A percentile compares a stretch with the other conserved stretches of the same genome.
Evolutionary conservation across 2,888 invertebrate genomes (phyloP).

Genomic region (Sphaerophoria rueppellii): DNA sequence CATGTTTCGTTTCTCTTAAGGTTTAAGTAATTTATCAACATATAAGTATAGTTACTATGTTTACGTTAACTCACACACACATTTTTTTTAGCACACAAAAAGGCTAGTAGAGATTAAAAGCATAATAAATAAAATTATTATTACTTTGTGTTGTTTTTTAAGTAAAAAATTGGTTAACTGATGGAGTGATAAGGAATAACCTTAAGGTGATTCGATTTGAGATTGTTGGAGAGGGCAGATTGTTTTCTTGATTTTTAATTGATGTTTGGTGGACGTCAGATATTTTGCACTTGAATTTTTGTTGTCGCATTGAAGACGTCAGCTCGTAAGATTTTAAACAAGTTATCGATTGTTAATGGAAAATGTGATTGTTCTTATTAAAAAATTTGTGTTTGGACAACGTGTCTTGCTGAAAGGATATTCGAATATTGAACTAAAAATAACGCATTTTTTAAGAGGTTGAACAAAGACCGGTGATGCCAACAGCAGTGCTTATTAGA

Average conservation of each 20-base stretch:
- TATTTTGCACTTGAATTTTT: not conserved
- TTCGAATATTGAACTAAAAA: too few species aligned
- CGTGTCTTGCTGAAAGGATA: too few species aligned
- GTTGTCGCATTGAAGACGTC: not conserved
- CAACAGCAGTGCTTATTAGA: too few species aligned
- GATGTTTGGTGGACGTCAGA: not conserved
- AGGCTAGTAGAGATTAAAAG: conserved; percentile 22
- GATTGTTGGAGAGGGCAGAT: not conserved
- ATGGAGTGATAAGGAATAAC: conserved; percentile 13
- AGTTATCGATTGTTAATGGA: too few species aligned
- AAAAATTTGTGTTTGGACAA: too few species aligned
- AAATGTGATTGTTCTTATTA: too few species aligned
- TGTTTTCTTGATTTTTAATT: not conserved
- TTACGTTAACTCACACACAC: conserved; percentile 6
- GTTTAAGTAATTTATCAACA: conserved; percentile 62
- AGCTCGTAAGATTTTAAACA: too few species aligned
- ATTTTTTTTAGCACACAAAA: not conserved
- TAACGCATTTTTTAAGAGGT: too few species aligned
- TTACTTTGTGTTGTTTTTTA: not conserved
- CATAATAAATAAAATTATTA: conserved; percentile 1
- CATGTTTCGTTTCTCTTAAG: conserved; percentile 24
- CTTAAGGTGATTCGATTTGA: not conserved
- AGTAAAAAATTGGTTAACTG: not conserved
- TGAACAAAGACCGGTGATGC: too few species aligned
- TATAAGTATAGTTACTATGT: conserved; percentile 13